Conservation (phyloP, 2,113 vertebrate genomes). For the Ictidomys tridecemlineatus region DNA sequence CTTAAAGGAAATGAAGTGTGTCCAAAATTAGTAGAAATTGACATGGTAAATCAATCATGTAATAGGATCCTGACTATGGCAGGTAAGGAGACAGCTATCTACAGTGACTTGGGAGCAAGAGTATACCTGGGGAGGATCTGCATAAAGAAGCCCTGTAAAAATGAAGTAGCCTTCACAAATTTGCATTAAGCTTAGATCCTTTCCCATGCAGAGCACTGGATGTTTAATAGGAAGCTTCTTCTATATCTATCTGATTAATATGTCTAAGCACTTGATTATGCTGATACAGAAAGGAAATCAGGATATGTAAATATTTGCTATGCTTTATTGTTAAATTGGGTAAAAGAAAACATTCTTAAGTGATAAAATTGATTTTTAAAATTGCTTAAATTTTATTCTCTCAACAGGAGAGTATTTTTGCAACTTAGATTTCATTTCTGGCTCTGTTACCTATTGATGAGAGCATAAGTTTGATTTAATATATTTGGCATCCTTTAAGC, state of each 20-base stretch:
- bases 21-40: neutral
- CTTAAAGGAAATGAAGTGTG: neutral
- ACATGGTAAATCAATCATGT: neutral
- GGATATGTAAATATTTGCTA: neutral
- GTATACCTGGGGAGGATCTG: neutral
- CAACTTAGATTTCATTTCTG: neutral
- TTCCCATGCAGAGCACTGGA: neutral
- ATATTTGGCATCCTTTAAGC: neutral
- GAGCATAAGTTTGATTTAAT: neutral
- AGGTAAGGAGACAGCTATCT: neutral
- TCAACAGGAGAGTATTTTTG: neutral
- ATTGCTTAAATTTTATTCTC: slow-evolving; percentile 10
- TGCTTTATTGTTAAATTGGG: neutral
- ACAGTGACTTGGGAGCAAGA: too few species aligned
- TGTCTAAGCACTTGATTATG: neutral
- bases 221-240: neutral
- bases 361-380: neutral
- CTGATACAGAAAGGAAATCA: neutral
- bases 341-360: neutral
- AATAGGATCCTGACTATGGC: neutral
- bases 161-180: neutral
- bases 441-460: neutral
- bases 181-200: neutral
- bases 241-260: neutral
- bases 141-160: neutral